Evolutionary conservation across 1,140 invertebrate species (phyloP), one percentile per base, ranked within the genome.

Genomic region (Belonocnema kinseyi): DNA sequence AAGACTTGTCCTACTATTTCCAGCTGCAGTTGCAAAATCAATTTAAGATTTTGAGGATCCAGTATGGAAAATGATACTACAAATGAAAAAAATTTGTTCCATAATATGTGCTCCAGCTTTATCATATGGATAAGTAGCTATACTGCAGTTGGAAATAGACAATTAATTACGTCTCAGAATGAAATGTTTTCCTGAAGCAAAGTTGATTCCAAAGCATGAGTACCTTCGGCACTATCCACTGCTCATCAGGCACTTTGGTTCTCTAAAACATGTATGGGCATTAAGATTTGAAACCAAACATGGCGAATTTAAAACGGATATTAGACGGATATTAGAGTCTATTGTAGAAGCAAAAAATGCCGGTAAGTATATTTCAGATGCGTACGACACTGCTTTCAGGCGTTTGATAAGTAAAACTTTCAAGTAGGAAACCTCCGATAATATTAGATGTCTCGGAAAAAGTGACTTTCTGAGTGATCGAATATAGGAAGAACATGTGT

Each of bases 51-150:
- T 58, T 73, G 70, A 78, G 16, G 73, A 78, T 52, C 56, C 54
- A 71, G 51, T 78, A 46, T 75, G 77, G 66, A 26, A 75, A 17
- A 79, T 79, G 77, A 66, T 79, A 33, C 73, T 80, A 61, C 50
- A 13, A 61, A 52, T 80, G 17, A 26, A 75, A 53, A 2, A 72
- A 50, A 72, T 76, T 51, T 17, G 26, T 40, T 54, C n/a, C 8
- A 72, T 76, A 16, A n/a, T 77, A 8, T 61, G 71, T 5, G 56
- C 70, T 19, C 73, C 73, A 19, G 66, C 75, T 46, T 33, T 80
- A 26, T 74, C 61, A 14, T 17, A 61, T 19, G 73, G 75, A 17
- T 75, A 80, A 74, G 50, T 80, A 13, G 75, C 75, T n/a, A 6
- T 77, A 21, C 21, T 80, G 53, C 50, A 75, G 52, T 50, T 13